These are phyloP conservation scores for Catharus minimus DNA, from an alignment of 2,113 vertebrate genomes.

Conservation along the genomic window DNA sequence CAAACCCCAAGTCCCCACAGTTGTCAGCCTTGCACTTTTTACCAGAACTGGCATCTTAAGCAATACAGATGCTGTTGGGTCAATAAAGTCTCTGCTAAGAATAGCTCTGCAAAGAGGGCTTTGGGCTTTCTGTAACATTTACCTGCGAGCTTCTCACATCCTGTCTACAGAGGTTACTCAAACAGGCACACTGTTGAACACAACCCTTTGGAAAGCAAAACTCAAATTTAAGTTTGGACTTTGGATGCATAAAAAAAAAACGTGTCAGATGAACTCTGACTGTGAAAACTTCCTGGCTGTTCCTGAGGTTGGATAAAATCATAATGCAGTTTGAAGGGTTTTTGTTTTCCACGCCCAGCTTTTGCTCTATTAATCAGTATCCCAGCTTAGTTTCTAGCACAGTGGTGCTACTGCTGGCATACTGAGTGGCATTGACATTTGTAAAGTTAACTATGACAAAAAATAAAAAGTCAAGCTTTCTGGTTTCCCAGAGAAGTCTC, in stretches of 20 bases:
- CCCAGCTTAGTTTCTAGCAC: not conserved
- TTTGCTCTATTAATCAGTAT: not conserved
- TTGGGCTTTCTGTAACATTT: not conserved
- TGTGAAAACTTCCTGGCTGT: not conserved
- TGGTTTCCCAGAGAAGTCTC: not conserved
- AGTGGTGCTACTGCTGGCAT: not conserved
- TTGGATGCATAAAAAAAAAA: not conserved
- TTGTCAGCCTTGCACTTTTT: not conserved
- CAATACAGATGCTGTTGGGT: not conserved
- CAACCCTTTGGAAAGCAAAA: not conserved
- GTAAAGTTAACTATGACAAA: not conserved
- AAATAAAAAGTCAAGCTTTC: not conserved
- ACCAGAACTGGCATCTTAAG: not conserved
- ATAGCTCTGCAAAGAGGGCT: not conserved
- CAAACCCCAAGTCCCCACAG: not conserved
- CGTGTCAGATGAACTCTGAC: not conserved
- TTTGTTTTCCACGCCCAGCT: not conserved
- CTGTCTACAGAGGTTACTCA: not conserved
- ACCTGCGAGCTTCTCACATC: not conserved
- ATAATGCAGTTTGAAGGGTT: not conserved
- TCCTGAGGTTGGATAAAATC: not conserved
- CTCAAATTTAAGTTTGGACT: not conserved
- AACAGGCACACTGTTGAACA: not conserved
- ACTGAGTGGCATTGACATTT: not conserved
- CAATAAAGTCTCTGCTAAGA: constrained; percentile 3